Evolutionary conservation across 2,113 vertebrate species (phyloP), one percentile per base, ranked within the genome.

Genomic region (Corythornis madagascariensis): DNA sequence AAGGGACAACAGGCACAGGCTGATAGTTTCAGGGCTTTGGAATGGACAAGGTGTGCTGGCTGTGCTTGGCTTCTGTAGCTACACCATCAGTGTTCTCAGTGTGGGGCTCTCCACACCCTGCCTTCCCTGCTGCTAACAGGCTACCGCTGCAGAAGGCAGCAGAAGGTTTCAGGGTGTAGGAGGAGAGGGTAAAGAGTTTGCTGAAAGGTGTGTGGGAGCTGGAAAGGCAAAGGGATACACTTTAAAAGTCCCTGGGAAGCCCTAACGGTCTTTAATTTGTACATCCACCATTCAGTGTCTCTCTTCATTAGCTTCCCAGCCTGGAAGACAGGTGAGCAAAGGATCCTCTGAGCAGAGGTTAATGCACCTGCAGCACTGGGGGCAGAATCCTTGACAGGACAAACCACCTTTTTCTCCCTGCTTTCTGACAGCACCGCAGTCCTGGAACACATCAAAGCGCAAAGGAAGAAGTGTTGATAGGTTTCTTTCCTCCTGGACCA

Each of bases 401-500:
- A 57, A 55, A 33, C 50, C 67, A 42, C 57, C 42, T 75, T 66
- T 65, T 73, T 8, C 77, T 70, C 52, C 84, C 84, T 71, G 42
- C 38, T 35, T 65, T 87, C 78, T 71, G 81, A 73, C 78, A 87
- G 86, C 67, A 17, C 55, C 40, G 47, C 66, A 79, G 47, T 63
- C 52, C 59, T 50, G 0, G 13, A 59, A 56, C 16, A 78, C 88
- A 63, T 35, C 74, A 45, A 75, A 63, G 52, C 22, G 31, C 56
- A 65, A 95, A 66, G 4, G 29, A 67, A 77, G 67, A 77, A 74
- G 50, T 22, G 75, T 92, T 77, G 75, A 89, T 87, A 67, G 60
- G 64, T 21, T 93, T 47, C 75, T 93, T 86, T 65, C 80, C 86
- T 85, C 78, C 90, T n/a, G 60, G 89, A 7, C 48, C 80, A 38